These are phyloP conservation scores for Leptinotarsa lineolata DNA, from an alignment of 1,140 invertebrate genomes.

Conservation along the genomic window DNA sequence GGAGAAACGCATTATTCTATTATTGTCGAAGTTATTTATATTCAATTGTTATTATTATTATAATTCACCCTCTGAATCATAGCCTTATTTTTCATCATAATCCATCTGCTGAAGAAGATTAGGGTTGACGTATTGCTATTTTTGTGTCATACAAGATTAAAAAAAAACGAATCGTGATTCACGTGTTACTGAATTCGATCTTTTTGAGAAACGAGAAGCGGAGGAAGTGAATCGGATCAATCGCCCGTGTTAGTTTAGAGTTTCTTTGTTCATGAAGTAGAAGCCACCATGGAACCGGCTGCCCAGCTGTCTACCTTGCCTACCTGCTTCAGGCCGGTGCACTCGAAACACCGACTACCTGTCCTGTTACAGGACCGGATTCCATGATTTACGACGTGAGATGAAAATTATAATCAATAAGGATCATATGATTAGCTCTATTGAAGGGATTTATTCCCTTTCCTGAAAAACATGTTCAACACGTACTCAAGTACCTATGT, in stretches of 20 bases:
- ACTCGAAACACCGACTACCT: slow-evolving; percentile 14
- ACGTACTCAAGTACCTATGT: no score
- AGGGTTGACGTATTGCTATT: no score
- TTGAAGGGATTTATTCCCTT: no score
- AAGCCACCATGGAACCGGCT: slow-evolving; percentile 23
- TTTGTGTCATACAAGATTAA: background rate
- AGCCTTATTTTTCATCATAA: no score
- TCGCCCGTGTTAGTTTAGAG: slow-evolving; percentile 19
- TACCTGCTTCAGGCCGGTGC: background rate
- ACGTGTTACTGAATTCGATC: slow-evolving; percentile 15
- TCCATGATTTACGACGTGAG: background rate
- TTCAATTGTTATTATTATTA: no score
- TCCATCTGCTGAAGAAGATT: no score
- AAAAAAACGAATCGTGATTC: slow-evolving; percentile 12
- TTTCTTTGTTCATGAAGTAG: slow-evolving; percentile 18
- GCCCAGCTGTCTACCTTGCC: slow-evolving; percentile 22
- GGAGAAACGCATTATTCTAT: no score
- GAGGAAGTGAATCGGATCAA: slow-evolving; percentile 23
- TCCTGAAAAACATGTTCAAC: no score
- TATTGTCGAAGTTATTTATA: no score
- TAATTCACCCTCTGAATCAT: no score
- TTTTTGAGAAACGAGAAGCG: background rate
- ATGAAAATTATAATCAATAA: background rate
- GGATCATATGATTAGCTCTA: no score
- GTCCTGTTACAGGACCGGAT: slow-evolving; percentile 5